Conservation (phyloP, 1,140 invertebrate species). For the Meloidogyne floridensis region DNA sequence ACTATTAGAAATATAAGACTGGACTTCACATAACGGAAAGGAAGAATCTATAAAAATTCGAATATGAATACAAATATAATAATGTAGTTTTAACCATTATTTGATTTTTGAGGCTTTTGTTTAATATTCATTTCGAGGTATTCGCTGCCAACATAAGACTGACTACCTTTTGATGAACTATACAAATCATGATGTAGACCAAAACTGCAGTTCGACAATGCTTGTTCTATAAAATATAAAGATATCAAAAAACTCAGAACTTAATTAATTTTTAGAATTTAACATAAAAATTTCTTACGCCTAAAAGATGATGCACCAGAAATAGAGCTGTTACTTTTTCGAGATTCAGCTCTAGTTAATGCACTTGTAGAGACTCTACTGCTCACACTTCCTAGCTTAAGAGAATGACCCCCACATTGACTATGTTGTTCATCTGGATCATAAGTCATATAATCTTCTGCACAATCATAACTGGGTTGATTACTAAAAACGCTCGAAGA, state of each 20-base stretch:
- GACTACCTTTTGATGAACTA: slow-evolving; percentile 5
- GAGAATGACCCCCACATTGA: background rate
- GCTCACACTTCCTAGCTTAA: slow-evolving; percentile 27
- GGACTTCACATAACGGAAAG: slow-evolving; percentile 36
- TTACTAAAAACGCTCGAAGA: slow-evolving; percentile 23
- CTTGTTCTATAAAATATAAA: background rate
- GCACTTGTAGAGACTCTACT: slow-evolving; percentile 26
- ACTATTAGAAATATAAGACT: slow-evolving; percentile 33
- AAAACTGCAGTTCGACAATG: slow-evolving; percentile 20
- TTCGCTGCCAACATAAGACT: slow-evolving; percentile 8
- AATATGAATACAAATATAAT: background rate
- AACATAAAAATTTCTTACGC: slow-evolving; percentile 15
- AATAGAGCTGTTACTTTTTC: slow-evolving; percentile 35
- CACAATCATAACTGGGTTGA: slow-evolving; percentile 34
- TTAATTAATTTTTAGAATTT: background rate
- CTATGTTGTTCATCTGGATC: slow-evolving; percentile 15
- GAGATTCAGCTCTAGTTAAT: slow-evolving; percentile 19
- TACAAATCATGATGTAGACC: background rate
- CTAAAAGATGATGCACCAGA: slow-evolving; percentile 20
- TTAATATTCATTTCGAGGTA: slow-evolving; percentile 41
- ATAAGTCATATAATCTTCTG: slow-evolving; percentile 40
- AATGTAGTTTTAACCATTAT: background rate
- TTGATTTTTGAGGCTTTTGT: slow-evolving; percentile 15
- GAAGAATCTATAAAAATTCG: slow-evolving; percentile 28
- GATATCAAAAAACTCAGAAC: background rate